A percentile compares a stretch with the other conserved stretches of the same genome.
Evolutionary conservation across 2,888 invertebrate species (phyloP).

Genomic region (Netelia melanura): DNA sequence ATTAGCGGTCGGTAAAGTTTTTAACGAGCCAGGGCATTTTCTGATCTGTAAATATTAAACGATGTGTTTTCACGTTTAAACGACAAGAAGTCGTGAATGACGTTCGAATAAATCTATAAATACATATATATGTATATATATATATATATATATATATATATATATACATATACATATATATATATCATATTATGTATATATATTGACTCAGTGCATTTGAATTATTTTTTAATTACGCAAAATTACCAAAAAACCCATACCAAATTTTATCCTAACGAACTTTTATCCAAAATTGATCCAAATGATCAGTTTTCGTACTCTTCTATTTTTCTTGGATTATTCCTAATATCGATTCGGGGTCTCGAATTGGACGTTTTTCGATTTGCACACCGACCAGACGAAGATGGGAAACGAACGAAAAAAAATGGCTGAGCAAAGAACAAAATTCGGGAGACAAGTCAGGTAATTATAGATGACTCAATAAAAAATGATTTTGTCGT

Average conservation of each 20-base stretch:
- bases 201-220: slow-evolving; percentile 74
- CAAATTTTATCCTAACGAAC: slow-evolving; percentile 42
- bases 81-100: slow-evolving; percentile 41
- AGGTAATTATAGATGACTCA: slow-evolving; percentile 68
- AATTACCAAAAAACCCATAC: slow-evolving; percentile 52
- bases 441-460: slow-evolving; percentile 44
- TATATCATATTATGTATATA: slow-evolving; percentile 69
- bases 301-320: neutral
- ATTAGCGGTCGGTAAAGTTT: slow-evolving; percentile 62
- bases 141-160: slow-evolving; percentile 73
- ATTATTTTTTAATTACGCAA: slow-evolving; percentile 76
- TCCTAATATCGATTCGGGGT: neutral
- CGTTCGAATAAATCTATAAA: slow-evolving; percentile 63
- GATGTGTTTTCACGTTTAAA: slow-evolving; percentile 48
- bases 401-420: slow-evolving; percentile 16
- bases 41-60: slow-evolving; percentile 58
- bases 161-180: slow-evolving; percentile 55
- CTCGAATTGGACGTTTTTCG: slow-evolving; percentile 18
- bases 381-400: neutral
- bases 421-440: slow-evolving; percentile 1
- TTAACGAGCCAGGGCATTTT: slow-evolving; percentile 22
- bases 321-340: neutral
- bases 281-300: neutral
- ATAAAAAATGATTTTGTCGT: slow-evolving; percentile 39
- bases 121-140: slow-evolving; percentile 68